Percentiles rank a stretch among this genome's conserved stretches.
Conservation (phyloP, 1,140 invertebrate genomes). For the Goniozus legneri region DNA sequence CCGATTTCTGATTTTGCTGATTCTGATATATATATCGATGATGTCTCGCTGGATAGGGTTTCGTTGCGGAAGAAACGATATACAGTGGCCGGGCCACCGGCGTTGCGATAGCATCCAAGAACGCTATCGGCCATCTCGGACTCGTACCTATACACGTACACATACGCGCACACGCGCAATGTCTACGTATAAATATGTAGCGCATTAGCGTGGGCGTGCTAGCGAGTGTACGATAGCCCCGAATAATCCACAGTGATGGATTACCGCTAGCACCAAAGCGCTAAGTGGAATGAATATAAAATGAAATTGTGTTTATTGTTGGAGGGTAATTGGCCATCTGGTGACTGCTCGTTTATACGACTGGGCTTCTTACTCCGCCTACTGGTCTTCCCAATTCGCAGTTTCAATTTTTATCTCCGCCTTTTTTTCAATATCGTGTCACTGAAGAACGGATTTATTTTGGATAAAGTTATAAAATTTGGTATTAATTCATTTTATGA, state of each 20-base stretch:
- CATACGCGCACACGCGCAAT: too few species aligned
- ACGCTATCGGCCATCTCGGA: slow-evolving; percentile 38
- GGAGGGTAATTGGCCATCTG: slow-evolving; percentile 50
- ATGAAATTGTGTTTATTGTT: slow-evolving; percentile 53
- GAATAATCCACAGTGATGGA: slow-evolving; percentile 47
- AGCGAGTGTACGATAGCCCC: slow-evolving; percentile 11
- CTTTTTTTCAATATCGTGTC: too few species aligned
- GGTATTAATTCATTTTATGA: too few species aligned
- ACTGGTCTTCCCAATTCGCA: too few species aligned
- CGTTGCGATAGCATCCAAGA: slow-evolving; percentile 30
- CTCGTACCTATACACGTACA: too few species aligned
- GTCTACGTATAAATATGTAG: slow-evolving; percentile 48
- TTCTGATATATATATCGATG: too few species aligned
- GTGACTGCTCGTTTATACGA: slow-evolving; percentile 35
- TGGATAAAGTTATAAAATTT: too few species aligned
- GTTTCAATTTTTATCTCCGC: too few species aligned
- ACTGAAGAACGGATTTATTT: too few species aligned
- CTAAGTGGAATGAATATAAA: slow-evolving; percentile 50
- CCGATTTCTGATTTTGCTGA: too few species aligned
- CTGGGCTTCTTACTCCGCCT: too few species aligned
- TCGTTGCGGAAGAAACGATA: background rate
- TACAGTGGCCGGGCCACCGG: slow-evolving; percentile 19
- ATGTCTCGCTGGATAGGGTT: too few species aligned
- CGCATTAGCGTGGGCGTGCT: slow-evolving; percentile 35
- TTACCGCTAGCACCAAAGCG: slow-evolving; percentile 38